Conservation (phyloP, 2,888 invertebrate genomes). For the Aspidiotus destructor region DNA sequence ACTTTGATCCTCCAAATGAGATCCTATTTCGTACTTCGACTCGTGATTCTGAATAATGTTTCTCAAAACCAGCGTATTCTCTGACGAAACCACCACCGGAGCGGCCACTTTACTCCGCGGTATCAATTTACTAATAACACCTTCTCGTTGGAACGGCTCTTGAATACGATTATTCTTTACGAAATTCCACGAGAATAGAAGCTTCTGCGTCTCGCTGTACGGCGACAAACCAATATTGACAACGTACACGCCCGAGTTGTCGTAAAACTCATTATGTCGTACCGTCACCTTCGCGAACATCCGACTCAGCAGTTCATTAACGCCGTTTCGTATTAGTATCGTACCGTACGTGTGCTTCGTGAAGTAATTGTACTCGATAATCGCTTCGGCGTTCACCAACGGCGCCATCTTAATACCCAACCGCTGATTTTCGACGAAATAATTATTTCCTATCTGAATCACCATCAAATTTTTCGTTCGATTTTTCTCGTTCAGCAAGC, state of each 20-base stretch:
- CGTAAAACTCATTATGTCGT: conserved; percentile 78
- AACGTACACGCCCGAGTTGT: conserved; percentile 81
- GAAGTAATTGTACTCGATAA: conserved; percentile 83
- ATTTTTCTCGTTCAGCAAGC: conserved; percentile 56
- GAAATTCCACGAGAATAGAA: conserved; percentile 80
- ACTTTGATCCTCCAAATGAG: conserved; percentile 89
- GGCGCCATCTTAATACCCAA: conserved; percentile 70
- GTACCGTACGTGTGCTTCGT: conserved; percentile 70
- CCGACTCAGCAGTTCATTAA: conserved; percentile 29
- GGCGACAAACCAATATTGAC: conserved; percentile 79
- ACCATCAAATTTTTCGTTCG: conserved; percentile 43
- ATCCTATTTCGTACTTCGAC: conserved; percentile 88
- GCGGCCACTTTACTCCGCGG: conserved; percentile 89
- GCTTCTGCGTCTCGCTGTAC: conserved; percentile 65
- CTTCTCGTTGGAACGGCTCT: conserved; percentile 62
- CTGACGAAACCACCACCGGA: conserved; percentile 80
- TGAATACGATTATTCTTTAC: conserved; percentile 73
- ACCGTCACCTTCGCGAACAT: conserved; percentile 62
- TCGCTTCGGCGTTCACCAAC: conserved; percentile 65
- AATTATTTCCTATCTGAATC: conserved; percentile 77
- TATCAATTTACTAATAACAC: conserved; percentile 55
- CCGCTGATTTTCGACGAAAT: conserved; percentile 62
- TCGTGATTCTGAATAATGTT: conserved; percentile 86
- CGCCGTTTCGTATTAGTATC: conserved; percentile 64
- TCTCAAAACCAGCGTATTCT: conserved; percentile 76